Evolutionary conservation across 1,140 invertebrate genomes (phyloP).

Genomic region (Bemisia tabaci): DNA sequence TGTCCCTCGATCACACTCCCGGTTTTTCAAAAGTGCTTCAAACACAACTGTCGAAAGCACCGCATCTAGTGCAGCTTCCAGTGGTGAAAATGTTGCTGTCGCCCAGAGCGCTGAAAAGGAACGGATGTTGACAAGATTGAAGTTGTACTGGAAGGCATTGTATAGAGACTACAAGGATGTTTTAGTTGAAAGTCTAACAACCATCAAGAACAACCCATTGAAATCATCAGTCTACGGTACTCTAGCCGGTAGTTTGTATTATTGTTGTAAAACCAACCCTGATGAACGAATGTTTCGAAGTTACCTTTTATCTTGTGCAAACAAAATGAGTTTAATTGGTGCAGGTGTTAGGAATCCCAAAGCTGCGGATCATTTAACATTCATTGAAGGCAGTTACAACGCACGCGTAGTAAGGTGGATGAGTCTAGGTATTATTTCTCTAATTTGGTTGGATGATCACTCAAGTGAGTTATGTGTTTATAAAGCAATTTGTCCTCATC

Average conservation of each 20-base stretch:
- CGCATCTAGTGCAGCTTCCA: no score
- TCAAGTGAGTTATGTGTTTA: conserved; percentile 47
- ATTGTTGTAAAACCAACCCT: conserved; percentile 43
- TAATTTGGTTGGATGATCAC: conserved; percentile 58
- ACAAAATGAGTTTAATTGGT: not conserved
- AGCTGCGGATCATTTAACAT: not conserved
- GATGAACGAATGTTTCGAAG: not conserved
- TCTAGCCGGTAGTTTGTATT: conserved; percentile 29
- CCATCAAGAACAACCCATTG: not conserved
- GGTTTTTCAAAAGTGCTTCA: no score
- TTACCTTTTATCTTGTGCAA: not conserved
- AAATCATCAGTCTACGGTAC: not conserved
- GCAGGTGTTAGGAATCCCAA: not conserved
- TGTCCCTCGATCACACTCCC: no score
- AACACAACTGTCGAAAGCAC: no score
- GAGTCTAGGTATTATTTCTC: conserved; percentile 56
- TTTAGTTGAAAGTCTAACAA: not conserved
- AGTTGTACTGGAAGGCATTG: not conserved
- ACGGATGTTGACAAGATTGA: not conserved
- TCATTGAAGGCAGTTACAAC: not conserved
- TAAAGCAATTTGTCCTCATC: conserved; percentile 52
- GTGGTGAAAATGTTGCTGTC: no score
- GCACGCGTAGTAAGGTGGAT: conserved; percentile 33
- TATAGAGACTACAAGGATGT: not conserved
- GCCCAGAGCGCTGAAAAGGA: no score